These are phyloP conservation scores for Erethizon dorsatum DNA, from an alignment of 2,797 vertebrate species.

Conservation along the genomic window DNA sequence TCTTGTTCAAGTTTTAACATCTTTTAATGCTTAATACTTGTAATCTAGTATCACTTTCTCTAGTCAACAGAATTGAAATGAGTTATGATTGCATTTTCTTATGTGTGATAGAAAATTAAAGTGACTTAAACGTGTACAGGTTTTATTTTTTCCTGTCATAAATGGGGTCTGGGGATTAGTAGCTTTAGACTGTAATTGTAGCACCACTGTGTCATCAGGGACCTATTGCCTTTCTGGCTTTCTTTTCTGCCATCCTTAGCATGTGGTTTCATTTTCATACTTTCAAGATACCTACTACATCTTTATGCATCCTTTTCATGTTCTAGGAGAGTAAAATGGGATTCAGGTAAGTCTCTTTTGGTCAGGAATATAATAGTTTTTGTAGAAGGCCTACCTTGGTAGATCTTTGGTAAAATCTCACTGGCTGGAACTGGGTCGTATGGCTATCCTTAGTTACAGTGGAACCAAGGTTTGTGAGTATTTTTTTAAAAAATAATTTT, in stretches of 20 bases:
- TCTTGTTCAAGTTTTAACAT: constrained; percentile 56
- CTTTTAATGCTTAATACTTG: not conserved
- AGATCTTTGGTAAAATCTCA: not conserved
- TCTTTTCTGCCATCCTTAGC: not conserved
- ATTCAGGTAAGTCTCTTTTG: constrained; percentile 10
- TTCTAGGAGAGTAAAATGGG: not conserved
- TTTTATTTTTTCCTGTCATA: constrained; percentile 43
- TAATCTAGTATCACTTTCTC: not conserved
- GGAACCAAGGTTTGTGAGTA: not conserved
- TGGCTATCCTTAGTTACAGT: not conserved
- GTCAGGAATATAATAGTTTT: not conserved
- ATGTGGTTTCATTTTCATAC: not conserved
- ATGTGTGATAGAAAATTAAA: constrained; percentile 21
- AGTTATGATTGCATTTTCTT: constrained; percentile 41
- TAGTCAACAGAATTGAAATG: constrained; percentile 37
- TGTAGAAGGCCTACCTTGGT: not conserved
- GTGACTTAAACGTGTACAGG: not conserved
- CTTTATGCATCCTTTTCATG: not conserved
- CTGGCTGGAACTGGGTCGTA: not conserved
- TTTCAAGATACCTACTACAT: not conserved
- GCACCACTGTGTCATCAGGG: not conserved
- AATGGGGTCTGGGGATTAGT: not conserved
- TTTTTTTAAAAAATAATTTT: not conserved
- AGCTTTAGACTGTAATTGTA: not conserved
- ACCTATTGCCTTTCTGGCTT: not conserved